phyloP scores from a whole-genome alignment of 2,113 vertebrate genomes.

The Plotosus lineatus region DNA sequence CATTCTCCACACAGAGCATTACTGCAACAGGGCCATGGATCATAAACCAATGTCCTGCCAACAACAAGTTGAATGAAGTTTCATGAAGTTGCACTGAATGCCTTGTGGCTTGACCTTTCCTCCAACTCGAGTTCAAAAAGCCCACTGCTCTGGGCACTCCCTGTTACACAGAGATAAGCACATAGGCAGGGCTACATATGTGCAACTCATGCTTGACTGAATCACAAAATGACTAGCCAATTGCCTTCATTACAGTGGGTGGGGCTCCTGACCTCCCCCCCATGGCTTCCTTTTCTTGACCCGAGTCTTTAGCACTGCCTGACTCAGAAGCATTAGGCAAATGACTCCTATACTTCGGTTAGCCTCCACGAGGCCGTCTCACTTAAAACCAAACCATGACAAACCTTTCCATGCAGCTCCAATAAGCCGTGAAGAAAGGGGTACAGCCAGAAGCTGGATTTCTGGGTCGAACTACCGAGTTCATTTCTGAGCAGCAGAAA shows the following conservation, averaged over 20 bases:
- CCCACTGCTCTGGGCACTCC: constrained; percentile 54
- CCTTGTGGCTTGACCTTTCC: constrained; percentile 23
- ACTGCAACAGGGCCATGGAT: constrained; percentile 26
- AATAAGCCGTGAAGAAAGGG: constrained; percentile 44
- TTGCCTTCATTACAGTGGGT: constrained; percentile 70
- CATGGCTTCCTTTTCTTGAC: constrained; percentile 60
- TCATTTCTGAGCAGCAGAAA: constrained; percentile 40
- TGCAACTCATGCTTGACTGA: constrained; percentile 69
- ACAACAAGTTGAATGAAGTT: constrained; percentile 18
- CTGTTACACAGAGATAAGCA: constrained; percentile 75
- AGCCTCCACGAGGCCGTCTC: constrained; percentile 68
- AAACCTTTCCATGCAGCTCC: constrained; percentile 20
- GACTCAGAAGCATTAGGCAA: constrained; percentile 72
- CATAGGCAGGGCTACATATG: constrained; percentile 68
- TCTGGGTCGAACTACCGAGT: constrained; percentile 41
- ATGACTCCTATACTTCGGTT: constrained; percentile 65
- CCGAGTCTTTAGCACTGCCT: constrained; percentile 34
- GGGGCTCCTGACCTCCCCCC: constrained; percentile 70
- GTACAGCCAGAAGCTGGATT: constrained; percentile 45
- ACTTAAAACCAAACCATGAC: constrained; percentile 15
- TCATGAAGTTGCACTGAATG: constrained; percentile 6
- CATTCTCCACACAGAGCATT: constrained; percentile 7
- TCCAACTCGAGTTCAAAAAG: constrained; percentile 20
- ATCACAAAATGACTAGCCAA: constrained; percentile 71
- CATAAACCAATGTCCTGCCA: constrained; percentile 14